Conservation (phyloP, 2,888 invertebrate genomes). For the Alsophila aescularia region DNA sequence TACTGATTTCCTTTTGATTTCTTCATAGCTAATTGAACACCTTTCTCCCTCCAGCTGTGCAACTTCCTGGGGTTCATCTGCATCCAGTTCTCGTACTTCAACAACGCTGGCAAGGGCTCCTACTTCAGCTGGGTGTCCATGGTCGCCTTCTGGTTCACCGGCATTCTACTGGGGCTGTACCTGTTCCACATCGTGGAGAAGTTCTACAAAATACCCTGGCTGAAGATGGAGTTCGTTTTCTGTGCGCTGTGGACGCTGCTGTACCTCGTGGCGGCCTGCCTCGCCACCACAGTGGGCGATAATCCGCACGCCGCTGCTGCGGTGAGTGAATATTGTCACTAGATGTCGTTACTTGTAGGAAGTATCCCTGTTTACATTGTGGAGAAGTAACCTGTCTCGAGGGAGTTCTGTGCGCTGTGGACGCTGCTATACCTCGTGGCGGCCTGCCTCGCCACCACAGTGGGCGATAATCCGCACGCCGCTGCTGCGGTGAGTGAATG, state of each 20-base stretch:
- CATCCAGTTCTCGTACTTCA: constrained; percentile 85
- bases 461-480: constrained; percentile 83
- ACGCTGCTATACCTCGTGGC: constrained; percentile 90
- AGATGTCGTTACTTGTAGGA: background rate
- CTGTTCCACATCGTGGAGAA: constrained; percentile 94
- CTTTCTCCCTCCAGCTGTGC: constrained; percentile 73
- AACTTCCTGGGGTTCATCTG: constrained; percentile 92
- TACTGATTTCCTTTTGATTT: too few relatives aligned
- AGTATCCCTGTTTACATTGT: constrained; percentile 92
- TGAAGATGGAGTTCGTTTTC: constrained; percentile 91
- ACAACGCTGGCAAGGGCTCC: constrained; percentile 84
- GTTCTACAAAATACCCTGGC: constrained; percentile 93
- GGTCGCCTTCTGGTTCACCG: constrained; percentile 94
- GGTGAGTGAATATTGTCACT: constrained; percentile 81
- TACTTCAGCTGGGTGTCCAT: constrained; percentile 92
- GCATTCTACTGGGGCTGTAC: constrained; percentile 90
- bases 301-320: constrained; percentile 88
- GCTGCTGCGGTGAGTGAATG: constrained; percentile 89
- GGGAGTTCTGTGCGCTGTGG: constrained; percentile 91
- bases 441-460: constrained; percentile 87
- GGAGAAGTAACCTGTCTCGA: constrained; percentile 95
- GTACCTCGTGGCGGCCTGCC: constrained; percentile 89
- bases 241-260: constrained; percentile 89
- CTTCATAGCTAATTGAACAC: too few relatives aligned
- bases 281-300: constrained; percentile 86